A percentile compares a stretch with the other conserved stretches of the same genome.
Evolutionary conservation across 2,888 invertebrate genomes (phyloP).

Genomic region (Chrysodeixis includens): DNA sequence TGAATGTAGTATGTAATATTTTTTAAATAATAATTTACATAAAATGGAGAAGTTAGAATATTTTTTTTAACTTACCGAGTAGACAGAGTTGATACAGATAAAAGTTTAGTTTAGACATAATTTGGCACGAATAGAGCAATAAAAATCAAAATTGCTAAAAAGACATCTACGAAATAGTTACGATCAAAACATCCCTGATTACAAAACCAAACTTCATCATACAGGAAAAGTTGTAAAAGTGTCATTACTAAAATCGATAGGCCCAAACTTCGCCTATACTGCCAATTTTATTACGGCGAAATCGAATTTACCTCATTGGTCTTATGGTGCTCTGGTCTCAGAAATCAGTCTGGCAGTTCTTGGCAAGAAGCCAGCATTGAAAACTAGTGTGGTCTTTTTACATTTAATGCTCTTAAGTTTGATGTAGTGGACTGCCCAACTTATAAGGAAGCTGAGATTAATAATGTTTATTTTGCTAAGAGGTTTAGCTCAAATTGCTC

Average conservation of each 20-base stretch:
- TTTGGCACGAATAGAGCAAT: background rate
- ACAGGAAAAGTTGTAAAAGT: slow-evolving; percentile 42
- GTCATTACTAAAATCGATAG: slow-evolving; percentile 49
- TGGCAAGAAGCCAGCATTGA: slow-evolving; percentile 76
- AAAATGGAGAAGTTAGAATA: too few species aligned
- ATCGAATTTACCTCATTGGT: slow-evolving; percentile 64
- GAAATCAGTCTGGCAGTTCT: slow-evolving; percentile 64
- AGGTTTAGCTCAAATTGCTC: slow-evolving; percentile 79
- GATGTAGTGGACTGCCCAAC: slow-evolving; percentile 78
- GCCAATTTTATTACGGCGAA: slow-evolving; percentile 52
- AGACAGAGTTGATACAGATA: too few species aligned
- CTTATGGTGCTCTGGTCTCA: slow-evolving; percentile 56
- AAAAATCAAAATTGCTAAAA: slow-evolving; percentile 21
- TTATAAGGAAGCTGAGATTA: slow-evolving; percentile 78
- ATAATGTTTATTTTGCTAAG: slow-evolving; percentile 81
- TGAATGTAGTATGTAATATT: too few species aligned
- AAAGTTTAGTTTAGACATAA: background rate
- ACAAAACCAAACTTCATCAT: slow-evolving; percentile 42
- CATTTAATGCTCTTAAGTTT: slow-evolving; percentile 86
- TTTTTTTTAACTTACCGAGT: too few species aligned
- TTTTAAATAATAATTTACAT: too few species aligned
- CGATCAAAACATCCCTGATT: slow-evolving; percentile 37
- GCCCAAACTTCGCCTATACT: slow-evolving; percentile 48
- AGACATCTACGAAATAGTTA: slow-evolving; percentile 48
- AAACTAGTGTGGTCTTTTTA: slow-evolving; percentile 74